These are phyloP conservation scores for Erynnis tages DNA, from an alignment of 2,888 invertebrate species.

Conservation along the genomic window DNA sequence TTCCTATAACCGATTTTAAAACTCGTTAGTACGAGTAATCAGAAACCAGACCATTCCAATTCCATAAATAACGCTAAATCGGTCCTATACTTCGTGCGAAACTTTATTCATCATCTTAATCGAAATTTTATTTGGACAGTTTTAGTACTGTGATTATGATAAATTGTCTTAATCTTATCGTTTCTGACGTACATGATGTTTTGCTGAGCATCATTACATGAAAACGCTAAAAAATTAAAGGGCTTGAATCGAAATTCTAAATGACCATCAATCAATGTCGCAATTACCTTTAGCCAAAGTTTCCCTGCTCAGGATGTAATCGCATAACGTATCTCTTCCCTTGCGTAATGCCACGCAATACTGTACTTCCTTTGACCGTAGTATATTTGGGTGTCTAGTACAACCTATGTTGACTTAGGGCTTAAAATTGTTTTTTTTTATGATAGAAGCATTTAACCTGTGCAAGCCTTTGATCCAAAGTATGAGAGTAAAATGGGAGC, in stretches of 20 bases:
- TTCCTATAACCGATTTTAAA: too few relatives aligned
- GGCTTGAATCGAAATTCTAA: conserved; percentile 14
- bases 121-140: background rate
- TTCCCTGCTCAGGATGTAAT: conserved; percentile 12
- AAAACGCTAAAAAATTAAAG: conserved; percentile 9
- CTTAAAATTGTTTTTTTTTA: too few relatives aligned
- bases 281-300: conserved; percentile 16
- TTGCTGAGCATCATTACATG: background rate
- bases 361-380: background rate
- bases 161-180: background rate
- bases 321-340: conserved; percentile 1
- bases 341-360: conserved; percentile 7
- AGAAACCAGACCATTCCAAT: too few relatives aligned
- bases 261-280: conserved; percentile 15
- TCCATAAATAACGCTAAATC: too few relatives aligned
- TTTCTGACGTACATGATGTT: background rate
- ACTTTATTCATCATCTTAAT: too few relatives aligned
- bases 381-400: too few relatives aligned
- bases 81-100: too few relatives aligned
- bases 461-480: too few relatives aligned
- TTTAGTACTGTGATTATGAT: conserved; percentile 2
- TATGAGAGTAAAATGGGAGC: too few relatives aligned
- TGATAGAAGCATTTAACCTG: too few relatives aligned
- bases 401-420: too few relatives aligned
- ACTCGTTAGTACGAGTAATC: too few relatives aligned